Conservation (phyloP, 1,140 invertebrate genomes). For the Drosophila ohnishii region DNA sequence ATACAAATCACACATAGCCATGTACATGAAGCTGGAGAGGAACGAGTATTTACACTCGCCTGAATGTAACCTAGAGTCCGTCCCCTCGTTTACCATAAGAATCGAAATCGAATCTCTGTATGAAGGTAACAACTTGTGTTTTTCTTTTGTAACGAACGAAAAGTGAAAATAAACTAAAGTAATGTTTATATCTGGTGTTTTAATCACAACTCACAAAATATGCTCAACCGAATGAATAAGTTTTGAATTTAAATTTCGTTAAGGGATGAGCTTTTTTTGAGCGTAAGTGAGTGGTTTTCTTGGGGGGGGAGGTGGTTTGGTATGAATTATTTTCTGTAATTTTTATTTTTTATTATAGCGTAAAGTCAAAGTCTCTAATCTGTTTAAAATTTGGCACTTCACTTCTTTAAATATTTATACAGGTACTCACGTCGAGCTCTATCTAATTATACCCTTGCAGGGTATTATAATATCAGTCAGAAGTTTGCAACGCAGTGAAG, state of each 20-base stretch:
- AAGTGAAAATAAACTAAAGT: slow-evolving; percentile 44
- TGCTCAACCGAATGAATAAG: neutral
- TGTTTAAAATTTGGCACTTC: no score
- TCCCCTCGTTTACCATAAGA: slow-evolving; percentile 53
- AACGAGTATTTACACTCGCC: neutral
- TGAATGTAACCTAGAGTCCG: slow-evolving; percentile 29
- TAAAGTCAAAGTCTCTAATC: no score
- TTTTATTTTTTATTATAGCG: no score
- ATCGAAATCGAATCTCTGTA: slow-evolving; percentile 28
- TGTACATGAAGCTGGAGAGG: slow-evolving; percentile 21
- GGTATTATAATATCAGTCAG: no score
- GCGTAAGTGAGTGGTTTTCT: no score
- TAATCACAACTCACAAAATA: neutral
- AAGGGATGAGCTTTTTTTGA: no score
- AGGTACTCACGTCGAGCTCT: no score
- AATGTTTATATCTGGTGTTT: slow-evolving; percentile 15
- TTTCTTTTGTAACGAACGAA: slow-evolving; percentile 47
- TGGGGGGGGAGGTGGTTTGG: no score
- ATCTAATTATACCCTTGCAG: no score
- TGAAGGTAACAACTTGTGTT: slow-evolving; percentile 28
- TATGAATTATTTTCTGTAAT: no score
- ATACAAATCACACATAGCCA: slow-evolving; percentile 31
- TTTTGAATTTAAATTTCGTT: neutral
- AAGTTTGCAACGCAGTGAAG: no score
- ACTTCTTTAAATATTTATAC: no score